These are phyloP conservation scores for Glyphotaelius pellucidus DNA, from an alignment of 2,888 invertebrate genomes.

Conservation along the genomic window DNA sequence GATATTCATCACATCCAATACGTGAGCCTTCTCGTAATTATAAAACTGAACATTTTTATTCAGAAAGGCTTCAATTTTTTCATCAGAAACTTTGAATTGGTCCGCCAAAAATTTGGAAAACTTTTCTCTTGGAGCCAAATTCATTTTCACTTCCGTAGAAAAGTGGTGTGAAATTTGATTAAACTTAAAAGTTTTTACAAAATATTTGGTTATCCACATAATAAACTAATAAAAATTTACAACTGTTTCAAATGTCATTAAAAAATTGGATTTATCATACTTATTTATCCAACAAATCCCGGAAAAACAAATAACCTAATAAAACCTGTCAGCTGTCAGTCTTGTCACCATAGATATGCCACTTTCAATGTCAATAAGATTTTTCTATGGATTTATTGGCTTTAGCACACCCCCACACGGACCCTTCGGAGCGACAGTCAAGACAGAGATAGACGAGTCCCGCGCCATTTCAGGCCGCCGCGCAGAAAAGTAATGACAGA, in stretches of 20 bases:
- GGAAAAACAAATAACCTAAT: background rate
- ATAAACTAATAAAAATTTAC: background rate
- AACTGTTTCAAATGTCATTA: background rate
- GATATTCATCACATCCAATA: constrained; percentile 14
- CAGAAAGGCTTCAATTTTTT: constrained; percentile 41
- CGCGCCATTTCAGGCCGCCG: too few species aligned
- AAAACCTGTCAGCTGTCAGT: background rate
- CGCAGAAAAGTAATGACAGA: too few species aligned
- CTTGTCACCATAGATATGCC: too few species aligned
- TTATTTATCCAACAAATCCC: background rate
- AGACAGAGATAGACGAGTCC: too few species aligned
- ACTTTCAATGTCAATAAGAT: too few species aligned
- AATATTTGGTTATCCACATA: background rate
- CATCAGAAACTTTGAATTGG: constrained; percentile 10
- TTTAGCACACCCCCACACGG: too few species aligned
- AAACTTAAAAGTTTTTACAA: background rate
- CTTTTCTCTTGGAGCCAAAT: background rate
- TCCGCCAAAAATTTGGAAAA: constrained; percentile 42
- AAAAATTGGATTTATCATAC: background rate
- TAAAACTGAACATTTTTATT: constrained; percentile 36
- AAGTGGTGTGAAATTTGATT: background rate
- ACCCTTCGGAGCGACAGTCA: too few species aligned
- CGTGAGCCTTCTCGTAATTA: constrained; percentile 17
- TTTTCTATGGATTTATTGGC: background rate
- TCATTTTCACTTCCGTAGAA: constrained; percentile 31